Conservation (phyloP, 2,113 vertebrate species). For the Gila orcuttii region DNA sequence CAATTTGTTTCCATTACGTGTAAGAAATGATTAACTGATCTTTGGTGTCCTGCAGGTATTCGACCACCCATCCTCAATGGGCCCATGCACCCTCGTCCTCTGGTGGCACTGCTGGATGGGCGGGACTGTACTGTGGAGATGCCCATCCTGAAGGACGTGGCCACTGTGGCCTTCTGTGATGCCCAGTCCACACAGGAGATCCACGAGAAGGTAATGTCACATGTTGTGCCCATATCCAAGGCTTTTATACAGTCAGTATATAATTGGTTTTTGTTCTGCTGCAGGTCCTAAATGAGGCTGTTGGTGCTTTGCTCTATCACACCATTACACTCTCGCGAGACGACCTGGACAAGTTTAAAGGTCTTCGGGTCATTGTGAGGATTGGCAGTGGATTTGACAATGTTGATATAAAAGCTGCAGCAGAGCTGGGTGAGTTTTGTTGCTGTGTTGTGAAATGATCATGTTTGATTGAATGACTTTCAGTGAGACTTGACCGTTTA, state of each 20-base stretch:
- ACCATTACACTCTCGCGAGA: conserved; percentile 84
- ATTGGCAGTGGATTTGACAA: conserved; percentile 85
- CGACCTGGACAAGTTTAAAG: conserved; percentile 85
- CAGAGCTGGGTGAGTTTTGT: conserved; percentile 76
- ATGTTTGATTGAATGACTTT: background rate
- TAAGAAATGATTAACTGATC: background rate
- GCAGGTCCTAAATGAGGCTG: conserved; percentile 82
- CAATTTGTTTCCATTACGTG: background rate
- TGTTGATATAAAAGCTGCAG: conserved; percentile 82
- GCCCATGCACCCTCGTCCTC: conserved; percentile 94
- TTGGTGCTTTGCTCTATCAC: conserved; percentile 85
- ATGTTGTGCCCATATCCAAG: conserved; percentile 73
- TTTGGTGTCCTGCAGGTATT: conserved; percentile 80
- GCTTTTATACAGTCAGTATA: background rate
- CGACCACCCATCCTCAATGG: conserved; percentile 98
- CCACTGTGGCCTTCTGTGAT: conserved; percentile 96
- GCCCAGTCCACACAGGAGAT: conserved; percentile 98
- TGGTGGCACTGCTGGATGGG: conserved; percentile 93
- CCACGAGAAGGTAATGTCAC: conserved; percentile 88
- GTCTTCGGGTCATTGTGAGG: conserved; percentile 82
- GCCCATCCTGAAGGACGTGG: conserved; percentile 97
- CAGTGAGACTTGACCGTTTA: background rate
- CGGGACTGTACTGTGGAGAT: conserved; percentile 97
- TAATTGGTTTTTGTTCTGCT: background rate
- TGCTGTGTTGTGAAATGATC: background rate